A percentile compares a stretch with the other conserved stretches of the same genome.
Conservation (phyloP, 1,140 invertebrate genomes). For the Ridgeia piscesae region DNA sequence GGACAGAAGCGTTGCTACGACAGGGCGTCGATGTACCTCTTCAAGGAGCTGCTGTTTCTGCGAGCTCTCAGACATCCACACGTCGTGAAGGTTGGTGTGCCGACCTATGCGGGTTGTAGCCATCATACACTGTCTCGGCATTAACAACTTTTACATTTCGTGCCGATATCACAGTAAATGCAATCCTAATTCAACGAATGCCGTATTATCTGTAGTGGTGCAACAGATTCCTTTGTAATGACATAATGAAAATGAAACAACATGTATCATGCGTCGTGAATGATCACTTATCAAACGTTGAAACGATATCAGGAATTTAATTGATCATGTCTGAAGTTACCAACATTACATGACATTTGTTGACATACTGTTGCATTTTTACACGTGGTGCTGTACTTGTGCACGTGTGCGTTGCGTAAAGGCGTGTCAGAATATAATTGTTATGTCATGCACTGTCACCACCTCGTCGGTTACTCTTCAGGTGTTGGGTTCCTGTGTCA, state of each 20-base stretch:
- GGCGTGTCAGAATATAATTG: not conserved
- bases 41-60: slow-evolving; percentile 55
- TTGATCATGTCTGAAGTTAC: not conserved
- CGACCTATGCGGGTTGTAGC: not conserved
- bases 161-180: not conserved
- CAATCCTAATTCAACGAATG: not conserved
- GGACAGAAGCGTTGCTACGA: slow-evolving; percentile 50
- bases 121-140: not conserved
- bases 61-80: slow-evolving; percentile 46
- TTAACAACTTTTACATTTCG: too few relatives aligned
- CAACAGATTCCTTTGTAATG: not conserved
- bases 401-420: not conserved
- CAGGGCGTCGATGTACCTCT: slow-evolving; percentile 55
- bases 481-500: slow-evolving; percentile 17
- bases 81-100: slow-evolving; percentile 49
- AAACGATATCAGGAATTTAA: not conserved
- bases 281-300: not conserved
- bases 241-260: not conserved
- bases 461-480: not conserved
- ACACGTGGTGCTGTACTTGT: not conserved
- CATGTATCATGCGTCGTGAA: not conserved
- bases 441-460: not conserved
- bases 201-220: not conserved
- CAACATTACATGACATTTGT: not conserved
- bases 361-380: not conserved